phyloP scores from a whole-genome alignment of 2,888 invertebrate genomes.

The Disparrhopalites patrizii region DNA sequence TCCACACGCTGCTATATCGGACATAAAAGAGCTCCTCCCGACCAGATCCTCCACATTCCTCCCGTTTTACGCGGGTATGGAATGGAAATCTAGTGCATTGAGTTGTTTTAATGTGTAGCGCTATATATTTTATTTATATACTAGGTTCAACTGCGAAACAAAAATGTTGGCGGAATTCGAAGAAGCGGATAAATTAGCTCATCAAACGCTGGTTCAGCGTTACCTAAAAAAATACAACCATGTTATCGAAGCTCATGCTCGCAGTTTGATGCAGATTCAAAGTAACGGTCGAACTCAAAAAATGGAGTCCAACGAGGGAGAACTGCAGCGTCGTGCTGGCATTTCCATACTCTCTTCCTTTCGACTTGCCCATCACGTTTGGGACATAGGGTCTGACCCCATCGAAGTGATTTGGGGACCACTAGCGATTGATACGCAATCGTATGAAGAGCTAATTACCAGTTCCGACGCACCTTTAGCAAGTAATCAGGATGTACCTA shows the following conservation, averaged over 20 bases:
- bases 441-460: conserved; percentile 37
- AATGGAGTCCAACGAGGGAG: neutral
- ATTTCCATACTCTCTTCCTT: conserved; percentile 30
- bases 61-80: too few relatives aligned
- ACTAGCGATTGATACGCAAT: conserved; percentile 24
- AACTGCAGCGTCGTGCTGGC: neutral
- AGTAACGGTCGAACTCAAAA: neutral
- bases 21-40: too few relatives aligned
- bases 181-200: conserved; percentile 30
- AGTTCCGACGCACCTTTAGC: conserved; percentile 22
- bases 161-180: neutral
- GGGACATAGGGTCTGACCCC: conserved; percentile 35
- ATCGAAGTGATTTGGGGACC: conserved; percentile 42
- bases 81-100: too few relatives aligned
- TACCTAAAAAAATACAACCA: conserved; percentile 40
- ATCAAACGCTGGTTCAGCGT: conserved; percentile 42
- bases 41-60: too few relatives aligned
- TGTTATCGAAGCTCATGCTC: conserved; percentile 42
- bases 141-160: too few relatives aligned
- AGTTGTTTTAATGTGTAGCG: too few relatives aligned
- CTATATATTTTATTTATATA: too few relatives aligned
- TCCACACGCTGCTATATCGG: too few relatives aligned
- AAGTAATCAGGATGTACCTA: conserved; percentile 39
- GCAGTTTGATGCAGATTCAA: conserved; percentile 20
- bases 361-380: conserved; percentile 37